phyloP scores from a whole-genome alignment of 2,888 invertebrate species.

The Unio pictorum region DNA sequence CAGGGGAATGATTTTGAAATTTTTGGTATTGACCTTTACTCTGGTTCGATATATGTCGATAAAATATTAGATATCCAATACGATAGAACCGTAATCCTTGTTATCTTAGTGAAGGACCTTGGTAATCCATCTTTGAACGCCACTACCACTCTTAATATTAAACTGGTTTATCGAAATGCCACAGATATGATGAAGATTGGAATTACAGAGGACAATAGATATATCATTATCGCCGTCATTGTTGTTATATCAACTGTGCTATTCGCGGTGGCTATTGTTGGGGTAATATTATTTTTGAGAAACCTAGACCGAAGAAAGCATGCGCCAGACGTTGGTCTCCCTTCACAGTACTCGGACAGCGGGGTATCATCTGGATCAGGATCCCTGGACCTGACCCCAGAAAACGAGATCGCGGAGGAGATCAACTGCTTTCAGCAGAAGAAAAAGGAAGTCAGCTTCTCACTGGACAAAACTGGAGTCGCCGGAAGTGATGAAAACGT shows the following conservation, averaged over 20 bases:
- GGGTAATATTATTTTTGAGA: slow-evolving; percentile 37
- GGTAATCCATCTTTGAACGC: slow-evolving; percentile 14
- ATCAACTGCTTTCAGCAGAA: slow-evolving; percentile 24
- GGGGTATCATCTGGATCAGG: slow-evolving; percentile 29
- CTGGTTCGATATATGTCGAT: slow-evolving; percentile 28
- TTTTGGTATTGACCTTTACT: slow-evolving; percentile 26
- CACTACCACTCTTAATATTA: slow-evolving; percentile 12
- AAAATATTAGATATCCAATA: slow-evolving; percentile 24
- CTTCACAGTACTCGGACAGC: slow-evolving; percentile 34
- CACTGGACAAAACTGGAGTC: slow-evolving; percentile 11
- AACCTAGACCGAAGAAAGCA: slow-evolving; percentile 34
- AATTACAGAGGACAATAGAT: slow-evolving; percentile 25
- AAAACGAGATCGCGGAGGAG: slow-evolving; percentile 11
- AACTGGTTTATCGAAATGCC: slow-evolving; percentile 27
- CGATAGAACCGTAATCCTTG: slow-evolving; percentile 15
- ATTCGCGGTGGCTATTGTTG: slow-evolving; percentile 40
- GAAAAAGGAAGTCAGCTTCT: slow-evolving; percentile 46
- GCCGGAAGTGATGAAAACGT: too few species aligned
- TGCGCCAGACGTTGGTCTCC: slow-evolving; percentile 25
- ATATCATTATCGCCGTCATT: slow-evolving; percentile 45
- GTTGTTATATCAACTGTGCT: slow-evolving; percentile 46
- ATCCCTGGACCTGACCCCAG: slow-evolving; percentile 15
- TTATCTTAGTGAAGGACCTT: slow-evolving; percentile 21
- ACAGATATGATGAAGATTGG: slow-evolving; percentile 5
- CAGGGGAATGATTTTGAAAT: slow-evolving; percentile 30